Percentiles rank a stretch among this genome's conserved stretches.
Conservation (phyloP, 1,140 invertebrate species). For the Caerostris extrusa region DNA sequence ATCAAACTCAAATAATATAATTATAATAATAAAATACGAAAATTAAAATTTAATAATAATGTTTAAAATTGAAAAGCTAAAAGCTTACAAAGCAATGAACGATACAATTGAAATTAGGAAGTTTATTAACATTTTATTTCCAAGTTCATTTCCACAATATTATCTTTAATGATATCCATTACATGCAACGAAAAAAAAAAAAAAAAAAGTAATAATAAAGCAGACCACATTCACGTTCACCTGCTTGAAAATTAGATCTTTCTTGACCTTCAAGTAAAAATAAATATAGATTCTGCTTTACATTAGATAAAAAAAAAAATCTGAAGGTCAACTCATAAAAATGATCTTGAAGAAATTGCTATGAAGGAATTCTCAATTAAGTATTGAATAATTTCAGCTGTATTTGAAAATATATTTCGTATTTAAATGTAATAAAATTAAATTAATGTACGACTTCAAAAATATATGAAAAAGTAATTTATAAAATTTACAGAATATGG, state of each 20-base stretch:
- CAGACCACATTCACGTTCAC: conserved; percentile 17
- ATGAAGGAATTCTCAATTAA: neutral
- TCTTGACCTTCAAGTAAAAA: conserved; percentile 31
- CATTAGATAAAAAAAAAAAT: too few relatives aligned
- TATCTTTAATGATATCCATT: conserved; percentile 4
- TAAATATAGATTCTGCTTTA: neutral
- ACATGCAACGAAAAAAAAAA: neutral
- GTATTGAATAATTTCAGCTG: neutral
- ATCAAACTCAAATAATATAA: too few relatives aligned
- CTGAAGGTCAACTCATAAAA: neutral
- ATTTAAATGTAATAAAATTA: too few relatives aligned
- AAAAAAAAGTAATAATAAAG: neutral
- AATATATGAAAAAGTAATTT: too few relatives aligned
- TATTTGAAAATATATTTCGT: too few relatives aligned
- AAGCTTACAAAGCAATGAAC: neutral
- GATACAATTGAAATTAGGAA: conserved; percentile 8
- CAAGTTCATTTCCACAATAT: conserved; percentile 9
- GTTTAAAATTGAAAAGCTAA: neutral
- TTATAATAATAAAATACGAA: too few relatives aligned
- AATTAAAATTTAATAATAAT: too few relatives aligned
- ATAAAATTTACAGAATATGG: too few relatives aligned
- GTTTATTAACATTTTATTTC: conserved; percentile 19
- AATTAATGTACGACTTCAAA: too few relatives aligned
- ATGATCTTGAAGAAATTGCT: neutral
- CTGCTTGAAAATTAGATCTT: neutral